Base-by-base conservation (phyloP, 2,888 invertebrate genomes). In the Morpho deidamia region DNA sequence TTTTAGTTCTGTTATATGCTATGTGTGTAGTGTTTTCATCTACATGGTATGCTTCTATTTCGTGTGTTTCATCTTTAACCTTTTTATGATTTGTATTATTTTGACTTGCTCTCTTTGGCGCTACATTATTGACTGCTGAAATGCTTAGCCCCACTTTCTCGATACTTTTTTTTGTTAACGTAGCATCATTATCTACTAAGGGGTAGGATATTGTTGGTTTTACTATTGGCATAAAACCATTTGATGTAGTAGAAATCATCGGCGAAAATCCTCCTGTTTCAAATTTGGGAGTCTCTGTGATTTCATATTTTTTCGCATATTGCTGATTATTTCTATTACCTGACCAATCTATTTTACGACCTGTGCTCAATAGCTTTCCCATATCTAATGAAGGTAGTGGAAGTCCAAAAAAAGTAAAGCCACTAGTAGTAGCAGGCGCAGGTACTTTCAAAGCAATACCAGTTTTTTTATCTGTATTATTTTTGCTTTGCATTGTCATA, bases 361-460 rank as follows among this genome's bases (percentile, higher is more conserved):
- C 89, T 35, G 79, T 83, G 45, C 79, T 87, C 34, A 94, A 91
- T 41, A 95, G 80, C 66, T 93, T 93, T 9, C 93, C 92, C 68
- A 95, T 91, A 63, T 93, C 93, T 44, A 96, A 76, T 39, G 92
- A 91, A 1, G 96, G 95, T 55, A 96, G 73, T 0, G 96, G 96
- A 71, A 96, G 93, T 0, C 96, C 96, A 69, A 96, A 96, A 71
- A 96, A 95, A 10, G 96, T 95, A 63, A 96, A 95, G 1, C 94
- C 92, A 58, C 92, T 92, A 1, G 67, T 74, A 0, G 93, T 92
- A 1, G 67, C 74, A 0, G 93, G 91, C 0, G 91, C 88, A 35
- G 93, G 91, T 0, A 92, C 89, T 43, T 86, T 88, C 37, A 80
- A 75, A 50, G 78, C 70, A 51, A 84, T 74, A 11, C 76, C 51